Percentiles rank a stretch among this genome's conserved stretches.
Evolutionary conservation across 2,797 vertebrate species (phyloP).

Genomic region (Heliangelus exortis): DNA sequence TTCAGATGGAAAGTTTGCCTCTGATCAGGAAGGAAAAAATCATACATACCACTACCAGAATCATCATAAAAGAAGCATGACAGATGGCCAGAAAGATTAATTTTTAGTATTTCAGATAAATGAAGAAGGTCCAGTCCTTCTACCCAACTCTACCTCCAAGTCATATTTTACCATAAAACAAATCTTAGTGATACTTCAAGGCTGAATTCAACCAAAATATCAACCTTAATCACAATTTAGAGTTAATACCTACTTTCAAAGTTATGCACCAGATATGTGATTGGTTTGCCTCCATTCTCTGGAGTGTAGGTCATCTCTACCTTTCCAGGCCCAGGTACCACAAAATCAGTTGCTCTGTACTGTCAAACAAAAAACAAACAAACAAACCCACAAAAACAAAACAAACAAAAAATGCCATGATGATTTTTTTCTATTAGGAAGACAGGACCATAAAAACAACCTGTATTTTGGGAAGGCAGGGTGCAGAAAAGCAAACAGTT

Average conservation of each 20-base stretch:
- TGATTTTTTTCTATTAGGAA: not conserved
- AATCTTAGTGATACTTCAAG: not conserved
- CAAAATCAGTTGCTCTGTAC: slow-evolving; percentile 99
- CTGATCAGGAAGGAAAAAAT: not conserved
- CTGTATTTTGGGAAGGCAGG: not conserved
- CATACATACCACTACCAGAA: not conserved
- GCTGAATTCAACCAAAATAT: not conserved
- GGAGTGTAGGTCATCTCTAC: slow-evolving; percentile 95
- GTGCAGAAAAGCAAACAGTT: not conserved
- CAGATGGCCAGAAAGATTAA: not conserved
- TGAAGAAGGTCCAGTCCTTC: not conserved
- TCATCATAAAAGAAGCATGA: not conserved
- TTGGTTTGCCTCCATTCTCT: slow-evolving; percentile 77
- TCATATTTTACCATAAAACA: not conserved
- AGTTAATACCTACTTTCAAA: slow-evolving; percentile 87
- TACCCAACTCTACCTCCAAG: not conserved
- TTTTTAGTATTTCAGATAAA: not conserved
- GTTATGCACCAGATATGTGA: slow-evolving; percentile 87
- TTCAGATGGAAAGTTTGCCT: not conserved
- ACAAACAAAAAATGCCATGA: not conserved
- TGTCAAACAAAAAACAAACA: slow-evolving; percentile 55
- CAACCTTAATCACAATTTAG: not conserved
- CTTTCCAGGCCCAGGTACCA: slow-evolving; percentile 92
- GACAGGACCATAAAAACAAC: not conserved
- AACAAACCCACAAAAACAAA: not conserved